phyloP scores from a whole-genome alignment of 2,888 invertebrate species.

The Andricus quercusramuli region DNA sequence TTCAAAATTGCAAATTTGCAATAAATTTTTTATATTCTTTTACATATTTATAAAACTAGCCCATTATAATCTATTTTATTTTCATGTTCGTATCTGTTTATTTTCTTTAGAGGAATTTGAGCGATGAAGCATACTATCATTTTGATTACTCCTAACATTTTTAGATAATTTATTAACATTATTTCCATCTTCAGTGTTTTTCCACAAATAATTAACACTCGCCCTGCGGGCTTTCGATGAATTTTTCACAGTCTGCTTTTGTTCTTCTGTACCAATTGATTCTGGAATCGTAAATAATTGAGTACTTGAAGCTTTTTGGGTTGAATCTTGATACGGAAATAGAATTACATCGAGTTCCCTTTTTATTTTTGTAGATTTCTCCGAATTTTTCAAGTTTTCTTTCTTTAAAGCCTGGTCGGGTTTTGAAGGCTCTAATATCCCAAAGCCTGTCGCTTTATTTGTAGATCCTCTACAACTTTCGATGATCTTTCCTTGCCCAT shows the following conservation, averaged over 20 bases:
- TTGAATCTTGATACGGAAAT: not conserved
- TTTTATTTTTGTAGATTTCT: not conserved
- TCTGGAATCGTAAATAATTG: not conserved
- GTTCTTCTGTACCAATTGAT: not conserved
- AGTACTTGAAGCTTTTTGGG: slow-evolving; percentile 6
- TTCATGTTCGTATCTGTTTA: not conserved
- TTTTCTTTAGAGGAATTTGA: not conserved
- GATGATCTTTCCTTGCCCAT: slow-evolving; percentile 58
- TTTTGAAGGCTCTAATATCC: not conserved
- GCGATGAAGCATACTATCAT: not conserved
- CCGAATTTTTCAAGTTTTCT: not conserved
- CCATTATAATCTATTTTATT: not conserved
- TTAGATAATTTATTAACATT: not conserved
- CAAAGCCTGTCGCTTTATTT: slow-evolving; percentile 46
- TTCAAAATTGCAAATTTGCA: too few relatives aligned
- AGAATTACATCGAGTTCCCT: not conserved
- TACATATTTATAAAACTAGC: not conserved
- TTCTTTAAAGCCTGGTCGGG: not conserved
- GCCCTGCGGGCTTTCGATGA: not conserved
- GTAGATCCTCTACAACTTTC: slow-evolving; percentile 48
- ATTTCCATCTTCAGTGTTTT: not conserved
- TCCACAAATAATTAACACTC: slow-evolving; percentile 15
- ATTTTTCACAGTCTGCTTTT: not conserved
- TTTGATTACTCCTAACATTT: not conserved
- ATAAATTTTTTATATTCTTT: not conserved